phyloP scores from a whole-genome alignment of 2,888 invertebrate genomes.

The Autographa pulchrina region DNA sequence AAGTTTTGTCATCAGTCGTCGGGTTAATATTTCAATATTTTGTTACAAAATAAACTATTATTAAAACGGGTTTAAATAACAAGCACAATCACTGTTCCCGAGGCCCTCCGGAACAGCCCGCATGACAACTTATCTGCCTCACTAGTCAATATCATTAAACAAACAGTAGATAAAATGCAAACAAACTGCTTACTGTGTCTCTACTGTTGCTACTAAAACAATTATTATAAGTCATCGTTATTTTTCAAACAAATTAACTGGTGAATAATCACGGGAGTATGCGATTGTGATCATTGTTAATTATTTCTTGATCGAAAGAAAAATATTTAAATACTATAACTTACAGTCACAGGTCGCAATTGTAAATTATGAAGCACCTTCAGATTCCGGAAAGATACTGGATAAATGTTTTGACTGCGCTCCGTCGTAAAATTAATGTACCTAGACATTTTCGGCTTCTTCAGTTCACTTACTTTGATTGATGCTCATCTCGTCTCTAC shows the following conservation, averaged over 20 bases:
- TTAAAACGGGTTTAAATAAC: constrained; percentile 43
- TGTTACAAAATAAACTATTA: not conserved
- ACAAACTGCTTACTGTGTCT: constrained; percentile 45
- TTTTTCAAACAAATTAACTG: constrained; percentile 50
- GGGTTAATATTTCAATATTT: not conserved
- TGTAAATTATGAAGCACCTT: not conserved
- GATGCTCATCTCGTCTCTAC: no score
- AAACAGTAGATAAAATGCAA: constrained; percentile 48
- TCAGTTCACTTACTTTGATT: no score
- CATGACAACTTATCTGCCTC: constrained; percentile 49
- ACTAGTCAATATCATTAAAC: constrained; percentile 45
- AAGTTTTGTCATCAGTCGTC: not conserved
- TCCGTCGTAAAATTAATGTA: no score
- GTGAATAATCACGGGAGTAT: constrained; percentile 26
- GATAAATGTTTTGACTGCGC: no score
- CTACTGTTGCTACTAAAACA: constrained; percentile 46
- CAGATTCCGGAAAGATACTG: no score
- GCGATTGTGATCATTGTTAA: constrained; percentile 15
- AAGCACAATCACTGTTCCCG: constrained; percentile 27
- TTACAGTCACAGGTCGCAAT: not conserved
- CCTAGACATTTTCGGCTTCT: no score
- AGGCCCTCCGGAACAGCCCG: constrained; percentile 47
- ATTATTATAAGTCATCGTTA: constrained; percentile 43
- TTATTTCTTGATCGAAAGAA: not conserved
- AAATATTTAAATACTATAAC: not conserved